Percentiles rank a stretch among this genome's conserved stretches.
Evolutionary conservation across 2,797 vertebrate genomes (phyloP).

Genomic region (Hippoglossus hippoglossus): DNA sequence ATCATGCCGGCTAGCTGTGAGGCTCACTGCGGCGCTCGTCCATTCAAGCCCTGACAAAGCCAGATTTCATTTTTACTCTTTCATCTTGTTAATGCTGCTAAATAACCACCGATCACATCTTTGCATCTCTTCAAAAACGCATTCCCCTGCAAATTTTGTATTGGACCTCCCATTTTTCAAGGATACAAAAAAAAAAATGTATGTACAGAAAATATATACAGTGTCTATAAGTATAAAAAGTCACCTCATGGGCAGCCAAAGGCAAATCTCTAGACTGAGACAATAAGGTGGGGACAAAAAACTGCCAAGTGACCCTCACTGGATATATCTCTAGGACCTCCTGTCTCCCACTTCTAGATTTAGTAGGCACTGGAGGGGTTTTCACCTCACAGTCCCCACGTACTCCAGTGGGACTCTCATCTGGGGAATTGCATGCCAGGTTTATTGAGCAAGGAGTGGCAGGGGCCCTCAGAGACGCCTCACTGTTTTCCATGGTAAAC

Average conservation of each 20-base stretch:
- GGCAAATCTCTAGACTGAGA: conserved; percentile 76
- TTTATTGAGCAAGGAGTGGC: conserved; percentile 80
- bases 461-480: conserved; percentile 70
- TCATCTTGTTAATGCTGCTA: conserved; percentile 29
- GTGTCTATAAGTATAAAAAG: conserved; percentile 54
- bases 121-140: conserved; percentile 26
- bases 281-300: conserved; percentile 75
- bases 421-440: conserved; percentile 74
- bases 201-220: conserved; percentile 50
- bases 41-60: conserved; percentile 42
- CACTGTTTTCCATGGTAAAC: conserved; percentile 77
- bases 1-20: conserved; percentile 50
- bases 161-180: conserved; percentile 22
- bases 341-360: conserved; percentile 76
- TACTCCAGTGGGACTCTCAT: conserved; percentile 76
- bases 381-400: conserved; percentile 73
- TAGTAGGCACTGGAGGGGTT: conserved; percentile 75
- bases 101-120: conserved; percentile 51
- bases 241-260: conserved; percentile 68
- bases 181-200: conserved; percentile 25
- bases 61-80: conserved; percentile 35
- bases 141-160: conserved; percentile 39
- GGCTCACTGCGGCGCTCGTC: conserved; percentile 38
- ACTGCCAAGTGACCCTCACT: conserved; percentile 77
- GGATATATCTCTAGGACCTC: conserved; percentile 69